Base-by-base conservation (phyloP, 2,888 invertebrate species). In the Scaptomyza flava region DNA sequence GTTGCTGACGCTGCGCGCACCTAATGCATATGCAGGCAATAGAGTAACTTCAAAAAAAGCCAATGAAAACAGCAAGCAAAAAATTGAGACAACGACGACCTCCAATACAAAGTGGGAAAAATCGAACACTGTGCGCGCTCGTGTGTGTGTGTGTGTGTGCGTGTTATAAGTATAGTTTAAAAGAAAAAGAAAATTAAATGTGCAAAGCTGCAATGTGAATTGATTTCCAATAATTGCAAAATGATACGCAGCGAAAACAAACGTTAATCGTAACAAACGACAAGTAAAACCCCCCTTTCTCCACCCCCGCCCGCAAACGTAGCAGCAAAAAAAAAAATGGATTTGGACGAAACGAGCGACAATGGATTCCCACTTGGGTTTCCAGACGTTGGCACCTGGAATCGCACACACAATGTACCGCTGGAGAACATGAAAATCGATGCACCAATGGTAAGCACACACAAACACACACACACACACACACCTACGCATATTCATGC, bases 371-470 rank as follows among this genome's bases (percentile, higher is more conserved):
- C 79, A 11, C 57, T 82, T 48, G 90, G 91, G 1, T 91, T 91
- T 56, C 89, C 91, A 14, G 90, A 91, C 72, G 87, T 92, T 51
- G 92, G 92, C 54, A 92, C 91, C 91, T 94, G 94, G 94, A 95
- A 95, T 90, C 93, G 92, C 70, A 93, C 94, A 34, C 93, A 94
- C 63, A 92, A 93, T 90, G 93, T 94, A 80, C 93, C 93, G 72
- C 91, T 94, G 77, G 94, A 96, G 79, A 95, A 96, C 87, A 93
- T 96, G 79, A 94, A 94, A 91, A 94, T 95, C 94, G 96, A 97
- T 92, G 95, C 95, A 83, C 96, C 96, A 90, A 94, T 95, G 91
- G 94, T 94, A 83, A 81, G 78, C 72, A 45, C 8, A 50, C 50
- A 50, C 8, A 50, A 46, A 50, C 14, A 7, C 6, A 14, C 46